Conservation (phyloP, 2,797 vertebrate genomes). For the Gorsachius magnificus region DNA sequence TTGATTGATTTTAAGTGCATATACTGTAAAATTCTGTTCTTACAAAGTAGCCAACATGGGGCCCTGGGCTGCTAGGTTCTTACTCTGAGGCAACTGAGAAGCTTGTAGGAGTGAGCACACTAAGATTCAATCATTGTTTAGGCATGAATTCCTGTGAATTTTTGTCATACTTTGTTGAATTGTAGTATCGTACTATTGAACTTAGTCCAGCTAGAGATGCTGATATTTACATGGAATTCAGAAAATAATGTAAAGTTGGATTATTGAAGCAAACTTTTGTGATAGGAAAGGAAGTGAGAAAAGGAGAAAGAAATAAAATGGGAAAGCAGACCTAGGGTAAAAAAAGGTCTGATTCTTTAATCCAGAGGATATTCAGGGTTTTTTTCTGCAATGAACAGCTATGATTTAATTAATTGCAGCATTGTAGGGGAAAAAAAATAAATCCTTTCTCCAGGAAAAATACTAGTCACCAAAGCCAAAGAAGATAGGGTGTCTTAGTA, state of each 20-base stretch:
- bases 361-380: neutral
- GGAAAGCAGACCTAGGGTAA: neutral
- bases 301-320: neutral
- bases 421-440: rapidly evolving
- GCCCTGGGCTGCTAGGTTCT: neutral
- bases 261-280: neutral
- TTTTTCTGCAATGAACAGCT: neutral
- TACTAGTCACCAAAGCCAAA: neutral
- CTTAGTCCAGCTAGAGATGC: neutral
- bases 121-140: neutral
- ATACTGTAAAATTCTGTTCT: neutral
- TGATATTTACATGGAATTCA: neutral
- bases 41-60: neutral
- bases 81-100: neutral
- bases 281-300: neutral
- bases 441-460: neutral
- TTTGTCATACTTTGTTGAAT: neutral
- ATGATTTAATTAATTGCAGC: neutral
- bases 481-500: neutral
- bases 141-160: neutral
- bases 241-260: neutral
- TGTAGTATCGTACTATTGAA: neutral
- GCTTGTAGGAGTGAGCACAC: neutral
- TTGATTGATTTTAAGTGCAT: neutral
- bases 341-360: neutral